A percentile compares a stretch with the other conserved stretches of the same genome.
phyloP scores from a whole-genome alignment of 2,888 invertebrate genomes.

The Mechanitis messenoides region DNA sequence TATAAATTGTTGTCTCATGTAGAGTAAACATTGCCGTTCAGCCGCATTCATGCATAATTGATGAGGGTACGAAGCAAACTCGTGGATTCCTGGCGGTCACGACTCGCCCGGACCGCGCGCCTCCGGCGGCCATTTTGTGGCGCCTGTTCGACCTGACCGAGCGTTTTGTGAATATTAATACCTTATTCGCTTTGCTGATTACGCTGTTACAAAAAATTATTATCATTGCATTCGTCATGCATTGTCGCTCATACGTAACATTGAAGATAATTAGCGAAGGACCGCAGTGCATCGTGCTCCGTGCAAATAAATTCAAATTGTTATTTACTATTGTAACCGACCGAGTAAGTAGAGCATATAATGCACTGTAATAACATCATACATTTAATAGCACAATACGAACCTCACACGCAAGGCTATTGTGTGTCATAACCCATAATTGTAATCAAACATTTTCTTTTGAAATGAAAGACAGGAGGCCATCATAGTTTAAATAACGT shows the following conservation, averaged over 20 bases:
- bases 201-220: conserved; percentile 10
- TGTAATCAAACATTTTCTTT: conserved; percentile 65
- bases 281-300: conserved; percentile 52
- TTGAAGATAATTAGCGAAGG: conserved; percentile 40
- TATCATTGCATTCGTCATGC: conserved; percentile 50
- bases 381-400: conserved; percentile 58
- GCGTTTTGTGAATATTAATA: conserved; percentile 65
- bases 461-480: conserved; percentile 38
- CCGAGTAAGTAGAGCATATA: conserved; percentile 65
- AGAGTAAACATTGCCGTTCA: conserved; percentile 72
- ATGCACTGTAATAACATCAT: conserved; percentile 60
- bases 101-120: conserved; percentile 58
- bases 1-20: conserved; percentile 73
- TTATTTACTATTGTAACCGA: conserved; percentile 69
- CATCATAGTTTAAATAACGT: too few relatives aligned
- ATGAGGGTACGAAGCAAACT: conserved; percentile 68
- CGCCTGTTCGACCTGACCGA: conserved; percentile 60
- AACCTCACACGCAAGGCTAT: conserved; percentile 64
- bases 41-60: conserved; percentile 75
- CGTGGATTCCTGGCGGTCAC: conserved; percentile 73
- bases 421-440: conserved; percentile 43
- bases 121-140: conserved; percentile 73
- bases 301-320: conserved; percentile 63
- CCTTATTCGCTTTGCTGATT: conserved; percentile 18
- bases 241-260: conserved; percentile 48